Base-by-base conservation (phyloP, 2,113 vertebrate genomes). In the Menidia beryllina region DNA sequence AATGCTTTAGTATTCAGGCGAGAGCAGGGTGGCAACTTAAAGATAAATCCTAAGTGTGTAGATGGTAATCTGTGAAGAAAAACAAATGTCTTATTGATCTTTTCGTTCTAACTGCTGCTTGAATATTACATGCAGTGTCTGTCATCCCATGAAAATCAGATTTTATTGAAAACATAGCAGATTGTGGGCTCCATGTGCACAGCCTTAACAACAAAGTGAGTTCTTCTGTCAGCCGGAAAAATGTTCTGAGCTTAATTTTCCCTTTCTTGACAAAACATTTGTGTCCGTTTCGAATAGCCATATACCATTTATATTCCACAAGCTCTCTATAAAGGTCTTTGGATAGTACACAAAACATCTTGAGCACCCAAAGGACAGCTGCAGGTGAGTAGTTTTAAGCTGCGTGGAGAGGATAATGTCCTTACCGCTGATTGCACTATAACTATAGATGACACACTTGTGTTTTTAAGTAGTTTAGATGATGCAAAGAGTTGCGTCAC, bases 401-500 rank as follows among this genome's bases (percentile, higher is more conserved):
- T 58, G 60, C 36, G 48, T 34, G 48, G 39, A 58, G 47, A 49
- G 55, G 74, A n/a, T 67, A 13, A 62, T 57, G 55, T 34, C 19
- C 26, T 27, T 57, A 51, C 17, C 36, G 23, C 27, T 68, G 36
- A 78, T 64, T 64, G 25, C 27, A 51, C 5, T 26, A 41, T 43
- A 69, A 27, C 45, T 56, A 17, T 55, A 54, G 21, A 38, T 48
- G 59, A 17, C 2, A 5, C 50, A 63, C 38, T 60, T 56, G 9
- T 48, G 21, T 51, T 43, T 67, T 78, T 47, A 57, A 30, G n/a
- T 1, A 8, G 49, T 41, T 19, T 36, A n/a, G 15, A 64, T 36
- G 15, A 59, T 79, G 54, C 48, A 13, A 64, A 50, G 30, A n/a
- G 69, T 50, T 63, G 47, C 2, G 1, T 69, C 58, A 64, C 43